Evolutionary conservation across 2,888 invertebrate genomes (phyloP).

Genomic region (Mythimna pallens): DNA sequence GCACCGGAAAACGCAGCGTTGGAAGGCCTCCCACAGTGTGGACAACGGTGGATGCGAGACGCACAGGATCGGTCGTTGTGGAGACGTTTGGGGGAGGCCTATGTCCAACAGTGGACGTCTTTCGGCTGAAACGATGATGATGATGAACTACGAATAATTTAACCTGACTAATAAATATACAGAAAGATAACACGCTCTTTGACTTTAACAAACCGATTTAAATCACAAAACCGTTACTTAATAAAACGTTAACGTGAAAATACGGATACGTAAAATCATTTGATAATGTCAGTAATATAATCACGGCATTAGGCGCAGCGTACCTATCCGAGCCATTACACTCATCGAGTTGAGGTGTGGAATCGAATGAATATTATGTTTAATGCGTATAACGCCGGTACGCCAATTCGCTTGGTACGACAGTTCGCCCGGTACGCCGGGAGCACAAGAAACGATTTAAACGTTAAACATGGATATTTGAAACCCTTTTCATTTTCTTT

Average conservation of each 20-base stretch:
- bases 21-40: too few relatives aligned
- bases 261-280: constrained; percentile 48
- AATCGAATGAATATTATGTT: constrained; percentile 59
- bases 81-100: too few relatives aligned
- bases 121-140: too few relatives aligned
- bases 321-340: constrained; percentile 52
- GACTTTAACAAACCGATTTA: neutral
- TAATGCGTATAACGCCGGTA: constrained; percentile 44
- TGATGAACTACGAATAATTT: too few relatives aligned
- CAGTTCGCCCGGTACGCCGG: constrained; percentile 5
- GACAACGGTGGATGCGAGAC: too few relatives aligned
- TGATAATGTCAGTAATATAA: constrained; percentile 59
- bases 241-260: constrained; percentile 40
- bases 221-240: constrained; percentile 5
- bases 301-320: constrained; percentile 52
- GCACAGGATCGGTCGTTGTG: too few relatives aligned
- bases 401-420: constrained; percentile 7
- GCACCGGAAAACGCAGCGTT: too few relatives aligned
- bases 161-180: too few relatives aligned
- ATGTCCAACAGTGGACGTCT: too few relatives aligned
- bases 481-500: constrained; percentile 24
- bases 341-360: constrained; percentile 56
- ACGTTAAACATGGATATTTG: constrained; percentile 40
- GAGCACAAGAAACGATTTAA: constrained; percentile 42
- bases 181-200: neutral